Percentiles rank a stretch among this genome's conserved stretches.
These are phyloP conservation scores for Mus pahari DNA, from an alignment of 2,113 vertebrate species.

Conservation along the genomic window DNA sequence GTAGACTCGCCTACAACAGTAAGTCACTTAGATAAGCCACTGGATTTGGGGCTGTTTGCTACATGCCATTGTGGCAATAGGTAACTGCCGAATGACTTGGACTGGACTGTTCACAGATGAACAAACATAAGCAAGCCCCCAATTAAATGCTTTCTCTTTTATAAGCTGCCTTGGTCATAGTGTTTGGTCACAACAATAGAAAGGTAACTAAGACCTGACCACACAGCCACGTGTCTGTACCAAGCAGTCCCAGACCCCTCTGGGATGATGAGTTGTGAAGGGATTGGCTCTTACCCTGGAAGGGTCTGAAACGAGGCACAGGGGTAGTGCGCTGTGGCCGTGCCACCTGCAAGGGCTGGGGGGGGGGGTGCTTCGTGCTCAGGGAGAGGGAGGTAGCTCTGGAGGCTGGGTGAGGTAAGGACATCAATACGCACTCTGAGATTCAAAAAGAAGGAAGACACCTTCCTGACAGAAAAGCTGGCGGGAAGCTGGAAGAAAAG, in stretches of 20 bases:
- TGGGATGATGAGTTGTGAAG: background rate
- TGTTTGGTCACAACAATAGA: background rate
- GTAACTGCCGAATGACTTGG: rapidly evolving
- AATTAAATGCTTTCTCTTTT: background rate
- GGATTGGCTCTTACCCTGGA: background rate
- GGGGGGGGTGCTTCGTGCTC: background rate
- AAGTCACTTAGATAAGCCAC: background rate
- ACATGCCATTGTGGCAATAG: background rate
- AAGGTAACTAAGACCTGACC: background rate
- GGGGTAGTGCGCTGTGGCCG: background rate
- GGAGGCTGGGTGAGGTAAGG: background rate
- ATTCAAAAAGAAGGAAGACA: background rate
- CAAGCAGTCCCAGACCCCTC: background rate
- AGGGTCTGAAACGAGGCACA: background rate
- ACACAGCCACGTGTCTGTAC: too few species aligned
- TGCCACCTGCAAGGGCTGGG: too few species aligned
- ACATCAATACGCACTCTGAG: background rate
- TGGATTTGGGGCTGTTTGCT: background rate
- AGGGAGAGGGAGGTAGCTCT: background rate
- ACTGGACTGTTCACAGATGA: background rate
- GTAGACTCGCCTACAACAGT: background rate
- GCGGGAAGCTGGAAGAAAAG: background rate
- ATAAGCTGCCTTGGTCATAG: background rate
- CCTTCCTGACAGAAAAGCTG: background rate
- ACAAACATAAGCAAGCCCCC: background rate